phyloP scores from a whole-genome alignment of 2,113 vertebrate species.

The Conger conger region DNA sequence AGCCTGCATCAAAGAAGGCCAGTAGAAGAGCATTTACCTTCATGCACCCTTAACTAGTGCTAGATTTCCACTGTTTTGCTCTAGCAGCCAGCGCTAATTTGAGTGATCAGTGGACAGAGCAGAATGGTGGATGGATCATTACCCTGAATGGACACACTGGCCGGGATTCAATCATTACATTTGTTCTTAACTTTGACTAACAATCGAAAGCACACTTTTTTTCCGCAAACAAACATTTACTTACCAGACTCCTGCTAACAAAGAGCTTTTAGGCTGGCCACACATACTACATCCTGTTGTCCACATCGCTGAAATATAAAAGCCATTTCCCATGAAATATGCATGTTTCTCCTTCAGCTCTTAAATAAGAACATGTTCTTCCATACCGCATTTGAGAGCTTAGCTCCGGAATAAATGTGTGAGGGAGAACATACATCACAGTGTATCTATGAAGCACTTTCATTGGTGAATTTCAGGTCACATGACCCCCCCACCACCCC shows the following conservation, averaged over 20 bases:
- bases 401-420: background rate
- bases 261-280: background rate
- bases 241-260: conserved; percentile 3
- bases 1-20: background rate
- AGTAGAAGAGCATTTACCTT: background rate
- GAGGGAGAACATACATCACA: no score
- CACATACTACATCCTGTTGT: background rate
- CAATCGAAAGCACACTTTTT: background rate
- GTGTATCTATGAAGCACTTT: background rate
- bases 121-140: background rate
- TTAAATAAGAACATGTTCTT: no score
- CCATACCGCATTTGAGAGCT: background rate
- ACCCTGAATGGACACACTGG: background rate
- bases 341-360: background rate
- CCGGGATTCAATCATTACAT: background rate
- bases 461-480: background rate
- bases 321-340: background rate
- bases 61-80: background rate
- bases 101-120: background rate
- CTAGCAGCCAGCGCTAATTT: background rate
- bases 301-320: background rate
- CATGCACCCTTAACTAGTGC: background rate
- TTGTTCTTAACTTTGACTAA: no score
- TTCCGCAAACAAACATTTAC: background rate
- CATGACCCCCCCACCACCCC: no score